Evolutionary conservation across 1,140 invertebrate genomes (phyloP).

Genomic region (Drosophila azteca): DNA sequence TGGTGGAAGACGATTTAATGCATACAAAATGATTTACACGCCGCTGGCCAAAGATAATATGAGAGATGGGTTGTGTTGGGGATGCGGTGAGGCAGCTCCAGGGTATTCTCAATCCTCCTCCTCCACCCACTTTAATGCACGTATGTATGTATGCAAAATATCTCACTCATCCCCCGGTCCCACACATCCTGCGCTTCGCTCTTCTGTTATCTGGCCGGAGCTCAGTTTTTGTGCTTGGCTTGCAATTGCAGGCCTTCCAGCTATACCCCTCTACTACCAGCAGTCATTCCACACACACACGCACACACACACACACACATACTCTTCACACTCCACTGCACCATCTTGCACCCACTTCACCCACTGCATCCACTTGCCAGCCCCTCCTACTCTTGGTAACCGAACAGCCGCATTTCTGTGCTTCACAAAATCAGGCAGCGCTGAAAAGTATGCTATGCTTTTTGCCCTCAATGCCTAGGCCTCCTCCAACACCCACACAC

Average conservation of each 20-base stretch:
- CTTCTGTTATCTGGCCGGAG: conserved; percentile 10
- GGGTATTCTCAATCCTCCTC: no score
- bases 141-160: conserved; percentile 15
- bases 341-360: neutral
- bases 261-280: no score
- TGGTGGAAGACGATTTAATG: conserved; percentile 77
- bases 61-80: conserved; percentile 16
- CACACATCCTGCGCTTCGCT: no score
- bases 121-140: no score
- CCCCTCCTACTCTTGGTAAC: conserved; percentile 5
- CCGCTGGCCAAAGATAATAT: conserved; percentile 80
- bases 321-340: conserved; percentile 26
- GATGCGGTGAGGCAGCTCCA: no score
- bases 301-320: neutral
- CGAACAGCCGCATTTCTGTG: conserved; percentile 21
- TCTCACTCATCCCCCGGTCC: neutral
- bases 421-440: conserved; percentile 72
- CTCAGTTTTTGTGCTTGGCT: conserved; percentile 54
- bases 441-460: conserved; percentile 76
- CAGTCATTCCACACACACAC: neutral
- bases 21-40: conserved; percentile 82
- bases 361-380: neutral
- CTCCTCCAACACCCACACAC: neutral
- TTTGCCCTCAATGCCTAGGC: conserved; percentile 51
- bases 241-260: conserved; percentile 29